Evolutionary conservation across 1,140 invertebrate species (phyloP).

Genomic region (Drosophila seguyi): DNA sequence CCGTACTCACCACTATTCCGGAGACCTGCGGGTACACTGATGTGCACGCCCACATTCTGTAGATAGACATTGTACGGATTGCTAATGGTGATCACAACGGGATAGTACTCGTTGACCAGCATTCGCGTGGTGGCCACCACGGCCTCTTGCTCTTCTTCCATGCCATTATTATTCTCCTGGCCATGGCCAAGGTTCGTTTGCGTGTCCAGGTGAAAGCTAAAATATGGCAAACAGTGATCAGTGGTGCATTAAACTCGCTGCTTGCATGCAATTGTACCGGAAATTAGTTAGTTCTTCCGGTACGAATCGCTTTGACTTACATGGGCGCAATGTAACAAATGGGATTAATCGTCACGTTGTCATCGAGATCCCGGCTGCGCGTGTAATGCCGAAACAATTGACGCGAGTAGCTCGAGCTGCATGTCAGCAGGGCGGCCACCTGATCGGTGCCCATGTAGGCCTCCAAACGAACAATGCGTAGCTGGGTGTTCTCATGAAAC

Average conservation of each 20-base stretch:
- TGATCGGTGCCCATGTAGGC: conserved; percentile 80
- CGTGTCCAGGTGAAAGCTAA: conserved; percentile 83
- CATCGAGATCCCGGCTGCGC: conserved; percentile 78
- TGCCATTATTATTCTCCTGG: conserved; percentile 9
- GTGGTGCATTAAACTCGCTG: conserved; percentile 51
- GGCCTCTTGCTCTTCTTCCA: conserved; percentile 1
- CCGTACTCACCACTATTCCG: conserved; percentile 76
- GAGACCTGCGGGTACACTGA: conserved; percentile 70
- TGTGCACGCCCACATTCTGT: conserved; percentile 78
- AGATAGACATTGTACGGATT: conserved; percentile 81
- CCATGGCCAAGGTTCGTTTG: conserved; percentile 76
- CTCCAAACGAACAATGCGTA: conserved; percentile 74
- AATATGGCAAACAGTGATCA: conserved; percentile 40
- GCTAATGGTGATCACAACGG: conserved; percentile 70
- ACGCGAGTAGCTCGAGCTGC: conserved; percentile 61
- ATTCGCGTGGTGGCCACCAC: conserved; percentile 54
- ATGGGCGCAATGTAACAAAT: conserved; percentile 84
- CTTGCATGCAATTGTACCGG: conserved; percentile 24
- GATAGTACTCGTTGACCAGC: conserved; percentile 84
- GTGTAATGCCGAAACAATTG: conserved; percentile 77
- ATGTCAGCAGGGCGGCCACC: conserved; percentile 65
- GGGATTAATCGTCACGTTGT: conserved; percentile 78
- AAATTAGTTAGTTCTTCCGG: conserved; percentile 51
- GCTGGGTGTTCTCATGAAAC: conserved; percentile 82
- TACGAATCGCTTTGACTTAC: conserved; percentile 74